A percentile compares a stretch with the other conserved stretches of the same genome.
Conservation (phyloP, 2,888 invertebrate species). For the Tromatobia lineatoria region DNA sequence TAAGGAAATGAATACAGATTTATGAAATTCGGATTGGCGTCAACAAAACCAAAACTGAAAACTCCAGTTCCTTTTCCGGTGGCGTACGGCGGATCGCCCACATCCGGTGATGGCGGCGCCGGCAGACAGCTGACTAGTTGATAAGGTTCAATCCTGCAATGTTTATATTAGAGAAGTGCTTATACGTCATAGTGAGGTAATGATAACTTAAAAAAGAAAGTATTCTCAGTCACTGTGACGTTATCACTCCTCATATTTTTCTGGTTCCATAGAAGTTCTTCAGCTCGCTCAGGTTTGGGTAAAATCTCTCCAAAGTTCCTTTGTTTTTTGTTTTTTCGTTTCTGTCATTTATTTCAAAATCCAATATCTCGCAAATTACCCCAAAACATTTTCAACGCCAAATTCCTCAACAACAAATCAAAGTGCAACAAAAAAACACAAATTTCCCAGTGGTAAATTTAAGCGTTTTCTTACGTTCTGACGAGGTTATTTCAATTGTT, state of each 20-base stretch:
- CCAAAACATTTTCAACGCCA: not conserved
- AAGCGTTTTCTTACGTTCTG: not conserved
- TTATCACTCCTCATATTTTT: not conserved
- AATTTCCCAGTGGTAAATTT: not conserved
- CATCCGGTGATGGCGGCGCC: not conserved
- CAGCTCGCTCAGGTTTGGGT: conserved; percentile 22
- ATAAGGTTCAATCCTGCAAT: conserved; percentile 12
- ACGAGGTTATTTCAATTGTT: not conserved
- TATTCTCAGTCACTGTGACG: not conserved
- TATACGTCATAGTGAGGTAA: conserved; percentile 13
- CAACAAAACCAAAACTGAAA: too few relatives aligned
- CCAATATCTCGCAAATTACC: not conserved
- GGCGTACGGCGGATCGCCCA: too few relatives aligned
- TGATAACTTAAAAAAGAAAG: not conserved
- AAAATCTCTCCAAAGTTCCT: conserved; percentile 3
- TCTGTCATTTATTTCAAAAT: conserved; percentile 13
- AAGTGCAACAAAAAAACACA: not conserved
- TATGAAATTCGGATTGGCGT: too few relatives aligned
- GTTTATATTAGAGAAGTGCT: not conserved
- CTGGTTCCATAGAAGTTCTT: conserved; percentile 12
- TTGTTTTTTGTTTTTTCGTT: conserved; percentile 4
- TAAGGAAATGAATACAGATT: too few relatives aligned
- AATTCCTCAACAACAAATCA: not conserved
- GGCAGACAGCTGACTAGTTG: conserved; percentile 39
- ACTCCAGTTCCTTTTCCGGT: too few relatives aligned